A percentile compares a stretch with the other conserved stretches of the same genome.
Conservation (phyloP, 2,888 invertebrate genomes). For the Brachylomia viminalis region DNA sequence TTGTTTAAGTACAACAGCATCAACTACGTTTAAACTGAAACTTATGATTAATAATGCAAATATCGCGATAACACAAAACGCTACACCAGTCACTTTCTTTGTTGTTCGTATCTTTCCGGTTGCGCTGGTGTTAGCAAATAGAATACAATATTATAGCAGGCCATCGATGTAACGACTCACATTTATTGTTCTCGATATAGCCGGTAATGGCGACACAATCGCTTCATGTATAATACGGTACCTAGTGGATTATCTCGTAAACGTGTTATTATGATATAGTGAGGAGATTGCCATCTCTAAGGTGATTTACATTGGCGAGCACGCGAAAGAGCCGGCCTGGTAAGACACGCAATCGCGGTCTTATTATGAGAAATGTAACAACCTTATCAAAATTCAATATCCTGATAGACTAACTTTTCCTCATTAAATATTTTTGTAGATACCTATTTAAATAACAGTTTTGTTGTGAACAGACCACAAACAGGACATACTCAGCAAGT, state of each 20-base stretch:
- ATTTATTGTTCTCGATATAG: conserved; percentile 27
- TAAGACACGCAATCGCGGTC: conserved; percentile 18
- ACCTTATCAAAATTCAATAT: conserved; percentile 25
- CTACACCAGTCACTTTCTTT: conserved; percentile 23
- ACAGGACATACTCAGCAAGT: not conserved
- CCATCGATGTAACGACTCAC: conserved; percentile 6
- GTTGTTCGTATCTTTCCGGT: conserved; percentile 24
- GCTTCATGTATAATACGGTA: conserved; percentile 26
- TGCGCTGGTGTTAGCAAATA: conserved; percentile 41
- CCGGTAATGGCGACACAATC: conserved; percentile 32
- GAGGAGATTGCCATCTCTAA: conserved; percentile 32
- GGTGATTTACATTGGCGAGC: conserved; percentile 16
- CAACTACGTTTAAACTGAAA: not conserved
- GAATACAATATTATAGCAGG: conserved; percentile 23
- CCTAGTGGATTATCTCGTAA: conserved; percentile 33
- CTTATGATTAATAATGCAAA: conserved; percentile 13
- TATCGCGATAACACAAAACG: conserved; percentile 15
- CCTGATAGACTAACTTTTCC: not conserved
- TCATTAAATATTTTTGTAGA: not conserved
- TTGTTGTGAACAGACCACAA: not conserved
- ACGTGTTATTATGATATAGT: conserved; percentile 33
- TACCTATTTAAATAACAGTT: not conserved
- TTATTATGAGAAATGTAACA: conserved; percentile 15
- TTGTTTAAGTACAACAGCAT: conserved; percentile 13
- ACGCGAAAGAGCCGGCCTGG: conserved; percentile 29